Base-by-base conservation (phyloP, 2,113 vertebrate species). In the Salvelinus sp. region DNA sequence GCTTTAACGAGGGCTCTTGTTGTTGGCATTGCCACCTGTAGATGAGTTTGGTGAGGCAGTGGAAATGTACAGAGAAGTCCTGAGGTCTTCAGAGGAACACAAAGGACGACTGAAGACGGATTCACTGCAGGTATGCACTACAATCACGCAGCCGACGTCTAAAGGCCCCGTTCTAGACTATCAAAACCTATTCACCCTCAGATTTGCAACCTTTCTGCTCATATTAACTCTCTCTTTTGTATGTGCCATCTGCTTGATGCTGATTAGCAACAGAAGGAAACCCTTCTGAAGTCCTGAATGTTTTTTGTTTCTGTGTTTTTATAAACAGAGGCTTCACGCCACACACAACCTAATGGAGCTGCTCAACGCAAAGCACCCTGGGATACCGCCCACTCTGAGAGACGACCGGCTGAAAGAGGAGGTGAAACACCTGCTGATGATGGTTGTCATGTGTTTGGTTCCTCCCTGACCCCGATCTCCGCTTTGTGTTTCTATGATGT, bases 341-440 rank as follows among this genome's bases (percentile, higher is more conserved):
- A 99, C 98, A 0, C 97, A 98, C 86, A 99, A 99, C 82, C 84
- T 99, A 81, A 96, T 98, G 95, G 97, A 98, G 81, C 82, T 99
- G 69, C 89, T 98, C 33, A 88, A 79, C 20, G 95, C 96, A 88
- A 96, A 98, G 81, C 96, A 98, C 85, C 92, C 94, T 79, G 97
- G 96, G 77, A 99, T 99, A 87, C 94, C 97, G 1, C 98, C 97
- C 0, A 99, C 97, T 2, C 92, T 99, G 65, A 91, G 98, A 89
- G 98, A 99, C 77, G 86, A 96, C 88, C 92, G 80, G 54, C 95
- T 99, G 73, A 94, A 94, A n/a, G 97, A 97, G 84, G 98, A 99
- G 95, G 97, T 98, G 79, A 33, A 3, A 30, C 2, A 33, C n/a
- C 9, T 3, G 27, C 9, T 67, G 25, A 16, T 18, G 12, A 28